Evolutionary conservation across 2,113 vertebrate species (phyloP).

Genomic region (Varanus salvator): DNA sequence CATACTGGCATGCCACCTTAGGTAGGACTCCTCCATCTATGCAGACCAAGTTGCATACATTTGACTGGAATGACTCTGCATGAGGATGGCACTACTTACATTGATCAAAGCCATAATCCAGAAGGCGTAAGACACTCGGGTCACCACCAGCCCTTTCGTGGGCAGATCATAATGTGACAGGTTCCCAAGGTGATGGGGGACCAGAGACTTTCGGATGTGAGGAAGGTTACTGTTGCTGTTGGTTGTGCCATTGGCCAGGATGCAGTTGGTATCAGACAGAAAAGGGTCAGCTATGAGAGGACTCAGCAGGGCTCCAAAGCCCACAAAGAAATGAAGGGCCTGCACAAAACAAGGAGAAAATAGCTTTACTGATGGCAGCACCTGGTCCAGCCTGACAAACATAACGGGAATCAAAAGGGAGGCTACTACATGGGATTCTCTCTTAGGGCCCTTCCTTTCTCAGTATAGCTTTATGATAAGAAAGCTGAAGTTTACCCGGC

Average conservation of each 20-base stretch:
- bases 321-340: constrained; percentile 95
- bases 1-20: not conserved
- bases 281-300: constrained; percentile 95
- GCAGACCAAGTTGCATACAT: too few species aligned
- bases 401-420: not conserved
- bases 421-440: not conserved
- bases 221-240: constrained; percentile 77
- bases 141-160: constrained; percentile 78
- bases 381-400: not conserved
- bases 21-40: not conserved
- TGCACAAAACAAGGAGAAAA: constrained; percentile 45
- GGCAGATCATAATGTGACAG: constrained; percentile 78
- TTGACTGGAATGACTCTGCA: accelerated
- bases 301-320: constrained; percentile 91
- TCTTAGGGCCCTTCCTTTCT: not conserved
- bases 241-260: constrained; percentile 82
- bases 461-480: too few species aligned
- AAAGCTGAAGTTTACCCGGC: not conserved
- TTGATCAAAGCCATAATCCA: constrained; percentile 99
- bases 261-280: constrained; percentile 90
- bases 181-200: constrained; percentile 75
- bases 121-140: constrained; percentile 90
- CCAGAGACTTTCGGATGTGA: constrained; percentile 83
- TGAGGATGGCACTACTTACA: constrained; percentile 76
- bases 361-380: not conserved